phyloP scores from a whole-genome alignment of 2,888 invertebrate genomes.

The Meliscaeva auricollis region DNA sequence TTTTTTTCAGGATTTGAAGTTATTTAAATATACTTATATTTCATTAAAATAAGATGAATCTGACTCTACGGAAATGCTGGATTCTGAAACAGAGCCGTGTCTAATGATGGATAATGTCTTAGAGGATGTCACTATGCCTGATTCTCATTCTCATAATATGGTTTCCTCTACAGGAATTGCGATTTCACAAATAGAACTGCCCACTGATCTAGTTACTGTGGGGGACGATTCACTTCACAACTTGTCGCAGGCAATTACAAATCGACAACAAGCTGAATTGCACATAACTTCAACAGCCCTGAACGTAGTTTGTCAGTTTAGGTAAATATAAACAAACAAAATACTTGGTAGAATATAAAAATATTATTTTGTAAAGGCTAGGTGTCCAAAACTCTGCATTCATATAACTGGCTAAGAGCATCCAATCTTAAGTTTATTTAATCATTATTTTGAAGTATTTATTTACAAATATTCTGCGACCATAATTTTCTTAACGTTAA shows the following conservation, averaged over 20 bases:
- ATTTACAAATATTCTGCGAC: too few relatives aligned
- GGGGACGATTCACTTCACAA: constrained; percentile 90
- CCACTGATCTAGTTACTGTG: constrained; percentile 82
- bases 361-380: too few relatives aligned
- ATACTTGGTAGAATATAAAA: too few relatives aligned
- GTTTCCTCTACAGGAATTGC: constrained; percentile 87
- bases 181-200: constrained; percentile 84
- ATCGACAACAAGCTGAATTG: constrained; percentile 88
- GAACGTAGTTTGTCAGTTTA: constrained; percentile 84
- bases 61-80: constrained; percentile 91
- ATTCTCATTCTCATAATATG: constrained; percentile 88
- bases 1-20: background rate
- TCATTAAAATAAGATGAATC: constrained; percentile 85
- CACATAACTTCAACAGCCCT: constrained; percentile 82
- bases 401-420: too few relatives aligned
- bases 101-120: constrained; percentile 92
- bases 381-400: too few relatives aligned
- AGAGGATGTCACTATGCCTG: constrained; percentile 88
- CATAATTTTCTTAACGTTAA: too few relatives aligned
- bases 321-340: constrained; percentile 79
- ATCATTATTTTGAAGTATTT: too few relatives aligned
- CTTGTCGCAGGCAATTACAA: constrained; percentile 90
- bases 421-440: too few relatives aligned
- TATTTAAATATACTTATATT: background rate
- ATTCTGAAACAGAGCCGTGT: constrained; percentile 93